Conservation (phyloP, 2,797 vertebrate species). For the Centroberyx gerrardi region DNA sequence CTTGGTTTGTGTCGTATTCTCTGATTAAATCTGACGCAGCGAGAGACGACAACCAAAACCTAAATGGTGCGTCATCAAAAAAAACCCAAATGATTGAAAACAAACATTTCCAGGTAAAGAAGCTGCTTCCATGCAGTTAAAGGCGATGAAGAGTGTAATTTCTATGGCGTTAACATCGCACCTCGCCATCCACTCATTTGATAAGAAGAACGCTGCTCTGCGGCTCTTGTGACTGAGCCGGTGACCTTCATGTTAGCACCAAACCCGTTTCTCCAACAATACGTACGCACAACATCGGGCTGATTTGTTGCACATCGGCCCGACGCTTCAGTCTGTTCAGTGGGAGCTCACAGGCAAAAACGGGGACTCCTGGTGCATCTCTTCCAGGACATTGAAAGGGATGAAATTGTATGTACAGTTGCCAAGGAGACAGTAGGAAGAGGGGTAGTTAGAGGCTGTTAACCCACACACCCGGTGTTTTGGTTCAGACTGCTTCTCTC, state of each 20-base stretch:
- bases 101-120: slow-evolving; percentile 2
- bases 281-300: slow-evolving; percentile 3
- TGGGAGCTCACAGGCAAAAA: neutral
- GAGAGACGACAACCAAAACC: no score
- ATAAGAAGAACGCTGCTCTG: slow-evolving; percentile 65
- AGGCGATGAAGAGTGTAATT: slow-evolving; percentile 3
- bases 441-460: slow-evolving; percentile 46
- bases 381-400: slow-evolving; percentile 55
- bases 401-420: slow-evolving; percentile 70
- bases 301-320: slow-evolving; percentile 1
- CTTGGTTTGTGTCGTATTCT: no score
- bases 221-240: slow-evolving; percentile 34
- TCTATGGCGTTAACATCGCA: neutral
- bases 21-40: neutral
- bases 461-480: slow-evolving; percentile 48
- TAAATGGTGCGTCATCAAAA: neutral
- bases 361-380: slow-evolving; percentile 19
- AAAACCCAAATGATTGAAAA: neutral
- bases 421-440: slow-evolving; percentile 69
- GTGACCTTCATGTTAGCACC: slow-evolving; percentile 77
- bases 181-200: slow-evolving; percentile 51
- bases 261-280: slow-evolving; percentile 25
- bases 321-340: slow-evolving; percentile 14
- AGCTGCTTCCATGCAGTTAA: neutral
- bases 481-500: slow-evolving; percentile 30